Conservation (phyloP, 2,888 invertebrate genomes). For the Cheilosia scutellata region DNA sequence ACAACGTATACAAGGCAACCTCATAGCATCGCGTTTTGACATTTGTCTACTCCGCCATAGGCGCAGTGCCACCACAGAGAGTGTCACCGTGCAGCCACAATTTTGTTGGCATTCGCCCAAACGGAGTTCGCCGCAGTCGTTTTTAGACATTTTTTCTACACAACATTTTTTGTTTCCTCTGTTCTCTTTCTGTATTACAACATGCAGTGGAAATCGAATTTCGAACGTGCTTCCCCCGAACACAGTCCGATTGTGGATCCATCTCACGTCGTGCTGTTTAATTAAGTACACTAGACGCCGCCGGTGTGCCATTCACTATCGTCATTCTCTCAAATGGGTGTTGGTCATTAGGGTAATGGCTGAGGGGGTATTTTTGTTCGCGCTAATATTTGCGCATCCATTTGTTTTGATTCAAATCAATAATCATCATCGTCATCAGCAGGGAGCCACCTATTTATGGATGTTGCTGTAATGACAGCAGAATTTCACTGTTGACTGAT, state of each 20-base stretch:
- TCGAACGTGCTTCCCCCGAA: slow-evolving; percentile 54
- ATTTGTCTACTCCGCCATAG: slow-evolving; percentile 29
- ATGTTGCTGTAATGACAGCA: slow-evolving; percentile 50
- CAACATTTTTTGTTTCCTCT: not conserved
- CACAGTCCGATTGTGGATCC: slow-evolving; percentile 48
- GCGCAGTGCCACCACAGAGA: not conserved
- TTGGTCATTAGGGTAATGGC: slow-evolving; percentile 57
- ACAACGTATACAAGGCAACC: slow-evolving; percentile 4
- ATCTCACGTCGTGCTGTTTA: slow-evolving; percentile 65
- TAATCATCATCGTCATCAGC: slow-evolving; percentile 36
- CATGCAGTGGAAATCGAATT: slow-evolving; percentile 55
- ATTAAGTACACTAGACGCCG: slow-evolving; percentile 62
- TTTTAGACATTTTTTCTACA: not conserved
- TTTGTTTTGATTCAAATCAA: slow-evolving; percentile 52
- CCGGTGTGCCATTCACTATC: slow-evolving; percentile 31
- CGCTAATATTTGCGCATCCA: slow-evolving; percentile 57
- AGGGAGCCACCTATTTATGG: slow-evolving; percentile 41
- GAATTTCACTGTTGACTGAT: slow-evolving; percentile 47
- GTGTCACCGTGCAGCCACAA: slow-evolving; percentile 8
- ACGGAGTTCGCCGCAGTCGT: slow-evolving; percentile 49
- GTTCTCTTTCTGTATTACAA: slow-evolving; percentile 36
- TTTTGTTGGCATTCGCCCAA: slow-evolving; percentile 51
- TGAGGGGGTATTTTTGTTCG: slow-evolving; percentile 3
- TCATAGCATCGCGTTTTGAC: slow-evolving; percentile 46
- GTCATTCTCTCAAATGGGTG: slow-evolving; percentile 45